Conservation (phyloP, 2,888 invertebrate genomes). For the Spatulosminthurus flaviceps region DNA sequence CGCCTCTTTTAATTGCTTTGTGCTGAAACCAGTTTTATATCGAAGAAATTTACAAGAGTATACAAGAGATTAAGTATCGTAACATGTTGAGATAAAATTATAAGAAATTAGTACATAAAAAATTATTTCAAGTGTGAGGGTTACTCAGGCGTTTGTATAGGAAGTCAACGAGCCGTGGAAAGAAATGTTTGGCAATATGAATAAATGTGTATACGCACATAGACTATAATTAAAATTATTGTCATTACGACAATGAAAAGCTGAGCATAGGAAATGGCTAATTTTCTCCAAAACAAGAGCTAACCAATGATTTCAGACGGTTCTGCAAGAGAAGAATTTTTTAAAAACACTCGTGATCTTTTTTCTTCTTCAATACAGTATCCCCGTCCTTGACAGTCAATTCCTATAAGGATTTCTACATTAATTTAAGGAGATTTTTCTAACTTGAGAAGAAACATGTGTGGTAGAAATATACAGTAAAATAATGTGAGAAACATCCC, state of each 20-base stretch:
- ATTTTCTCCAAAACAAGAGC: constrained; percentile 18
- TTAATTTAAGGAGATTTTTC: too few species aligned
- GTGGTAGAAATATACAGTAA: too few species aligned
- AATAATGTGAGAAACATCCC: too few species aligned
- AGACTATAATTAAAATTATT: constrained; percentile 11
- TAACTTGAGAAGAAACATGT: too few species aligned
- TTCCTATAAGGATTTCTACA: too few species aligned
- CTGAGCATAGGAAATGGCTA: constrained; percentile 12
- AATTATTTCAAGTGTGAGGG: too few species aligned
- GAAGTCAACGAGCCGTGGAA: constrained; percentile 3
- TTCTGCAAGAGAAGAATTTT: neutral
- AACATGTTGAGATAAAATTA: too few species aligned
- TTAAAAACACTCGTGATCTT: neutral
- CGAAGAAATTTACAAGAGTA: too few species aligned
- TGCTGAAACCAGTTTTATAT: neutral
- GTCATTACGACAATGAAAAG: neutral
- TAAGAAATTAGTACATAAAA: neutral
- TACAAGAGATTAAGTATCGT: too few species aligned
- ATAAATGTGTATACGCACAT: neutral
- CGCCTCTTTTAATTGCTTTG: too few species aligned
- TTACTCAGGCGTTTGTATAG: neutral
- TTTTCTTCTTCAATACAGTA: neutral
- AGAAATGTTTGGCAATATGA: too few species aligned
- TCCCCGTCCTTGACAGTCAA: too few species aligned
- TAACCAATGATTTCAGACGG: neutral